Base-by-base conservation (phyloP, 92 coral and sea anemone species). In the Scolanthus callimorphus region DNA sequence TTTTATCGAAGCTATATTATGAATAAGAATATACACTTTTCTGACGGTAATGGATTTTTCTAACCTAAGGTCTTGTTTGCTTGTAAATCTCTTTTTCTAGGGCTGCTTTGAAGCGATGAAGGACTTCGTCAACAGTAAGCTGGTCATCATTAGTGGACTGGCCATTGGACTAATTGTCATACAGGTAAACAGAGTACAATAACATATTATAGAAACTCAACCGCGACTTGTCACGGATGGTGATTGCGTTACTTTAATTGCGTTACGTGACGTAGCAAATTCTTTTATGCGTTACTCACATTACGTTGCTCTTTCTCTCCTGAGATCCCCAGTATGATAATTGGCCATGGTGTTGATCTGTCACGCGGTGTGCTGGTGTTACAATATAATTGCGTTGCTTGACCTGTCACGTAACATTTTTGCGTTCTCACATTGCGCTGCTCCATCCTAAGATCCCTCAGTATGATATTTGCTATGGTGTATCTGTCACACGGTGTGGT, bases 401-500 rank as follows among this genome's bases (percentile, higher is more conserved):
- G 6, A 6, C 41, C 8, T 6, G 41, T 15, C 41, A 15, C 8
- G 41, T 34, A 15, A 34, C 41, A 6, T 34, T 6, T 6, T 34
- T 34, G 41, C 41, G 41, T 34, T 34, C 41, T 34, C 15, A 34
- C 41, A 31, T n/a, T 55, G 26, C 29, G 1, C 29, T 55, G 11
- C 17, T 20, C 27, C 25, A 4, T 3, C 0, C 60, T 72, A 81
- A 20, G n/a, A n/a, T n/a, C 73, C 27, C 76, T 80, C 48, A 81
- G 86, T 0, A 80, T 80, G 86, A 69, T 80, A 6, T 73, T 80
- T 31, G 76, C 86, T 24, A 13, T 67, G 65, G 57, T 62, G 17
- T 50, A 80, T 72, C 49, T 73, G 76, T n/a, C n/a, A n/a, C n/a
- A n/a, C n/a, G 8, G 41, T 34, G 41, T 25, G 1, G 21, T 27